phyloP scores from a whole-genome alignment of 1,140 invertebrate genomes.

The Phthorimaea operculella region DNA sequence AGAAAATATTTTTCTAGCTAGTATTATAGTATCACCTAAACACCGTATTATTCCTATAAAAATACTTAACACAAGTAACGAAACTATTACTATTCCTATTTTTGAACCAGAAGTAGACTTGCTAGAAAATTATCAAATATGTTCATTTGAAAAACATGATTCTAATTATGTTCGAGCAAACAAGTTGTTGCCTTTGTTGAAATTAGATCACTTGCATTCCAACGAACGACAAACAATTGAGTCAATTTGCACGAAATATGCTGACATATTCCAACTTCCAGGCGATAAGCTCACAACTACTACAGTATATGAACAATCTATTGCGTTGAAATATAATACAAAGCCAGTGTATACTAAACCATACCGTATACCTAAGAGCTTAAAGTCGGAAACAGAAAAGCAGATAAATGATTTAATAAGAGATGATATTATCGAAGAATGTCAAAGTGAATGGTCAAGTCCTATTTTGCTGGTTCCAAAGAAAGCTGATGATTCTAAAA shows the following conservation, averaged over 20 bases:
- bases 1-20: slow-evolving; percentile 1
- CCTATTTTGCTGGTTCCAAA: slow-evolving; percentile 8
- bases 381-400: neutral
- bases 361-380: neutral
- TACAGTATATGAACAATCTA: neutral
- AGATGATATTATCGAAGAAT: neutral
- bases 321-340: neutral
- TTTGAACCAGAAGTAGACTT: neutral
- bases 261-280: neutral
- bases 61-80: neutral
- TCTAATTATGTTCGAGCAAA: neutral
- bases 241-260: neutral
- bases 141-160: neutral
- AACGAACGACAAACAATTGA: slow-evolving; percentile 1
- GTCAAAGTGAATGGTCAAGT: slow-evolving; percentile 7
- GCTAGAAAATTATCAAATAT: neutral
- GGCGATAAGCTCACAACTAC: neutral
- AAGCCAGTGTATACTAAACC: neutral
- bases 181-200: neutral
- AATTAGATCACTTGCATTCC: neutral
- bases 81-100: neutral
- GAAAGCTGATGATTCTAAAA: neutral
- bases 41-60: neutral
- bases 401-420: neutral
- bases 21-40: neutral